A percentile compares a stretch with the other conserved stretches of the same genome.
phyloP scores from a whole-genome alignment of 1,140 invertebrate species.

The Eueides isabella region DNA sequence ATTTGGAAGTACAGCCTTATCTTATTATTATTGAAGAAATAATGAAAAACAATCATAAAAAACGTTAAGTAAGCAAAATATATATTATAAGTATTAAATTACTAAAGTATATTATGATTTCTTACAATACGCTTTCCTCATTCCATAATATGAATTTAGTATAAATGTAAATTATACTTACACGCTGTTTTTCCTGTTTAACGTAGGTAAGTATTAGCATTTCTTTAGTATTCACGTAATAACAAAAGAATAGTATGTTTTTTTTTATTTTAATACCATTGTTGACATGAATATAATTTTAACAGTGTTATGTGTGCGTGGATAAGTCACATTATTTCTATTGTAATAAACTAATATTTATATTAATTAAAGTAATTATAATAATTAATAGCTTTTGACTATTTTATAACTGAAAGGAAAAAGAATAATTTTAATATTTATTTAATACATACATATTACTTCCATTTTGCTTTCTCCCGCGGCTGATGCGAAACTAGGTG shows the following conservation, averaged over 20 bases:
- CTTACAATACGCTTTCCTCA: background rate
- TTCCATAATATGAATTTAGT: background rate
- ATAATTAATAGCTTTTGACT: too few relatives aligned
- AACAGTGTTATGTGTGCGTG: too few relatives aligned
- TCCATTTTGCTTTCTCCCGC: slow-evolving; percentile 85
- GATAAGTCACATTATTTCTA: too few relatives aligned
- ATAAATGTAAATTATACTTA: slow-evolving; percentile 1
- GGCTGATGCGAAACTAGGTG: slow-evolving; percentile 85
- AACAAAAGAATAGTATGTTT: too few relatives aligned
- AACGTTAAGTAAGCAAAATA: background rate
- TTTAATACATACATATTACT: slow-evolving; percentile 85
- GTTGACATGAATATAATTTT: too few relatives aligned
- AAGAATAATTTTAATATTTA: too few relatives aligned
- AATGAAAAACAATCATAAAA: background rate
- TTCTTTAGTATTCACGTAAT: background rate
- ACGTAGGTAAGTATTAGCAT: background rate
- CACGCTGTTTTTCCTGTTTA: background rate
- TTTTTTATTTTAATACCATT: background rate
- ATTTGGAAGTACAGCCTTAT: background rate
- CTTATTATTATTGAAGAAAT: background rate
- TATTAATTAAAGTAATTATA: too few relatives aligned
- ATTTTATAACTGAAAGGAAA: too few relatives aligned
- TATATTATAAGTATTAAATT: background rate
- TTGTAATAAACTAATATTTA: too few relatives aligned
- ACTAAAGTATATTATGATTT: background rate